Percentiles rank a stretch among this genome's conserved stretches.
These are phyloP conservation scores for Drosophila ercepeae DNA, from an alignment of 1,140 invertebrate species.

Conservation along the genomic window DNA sequence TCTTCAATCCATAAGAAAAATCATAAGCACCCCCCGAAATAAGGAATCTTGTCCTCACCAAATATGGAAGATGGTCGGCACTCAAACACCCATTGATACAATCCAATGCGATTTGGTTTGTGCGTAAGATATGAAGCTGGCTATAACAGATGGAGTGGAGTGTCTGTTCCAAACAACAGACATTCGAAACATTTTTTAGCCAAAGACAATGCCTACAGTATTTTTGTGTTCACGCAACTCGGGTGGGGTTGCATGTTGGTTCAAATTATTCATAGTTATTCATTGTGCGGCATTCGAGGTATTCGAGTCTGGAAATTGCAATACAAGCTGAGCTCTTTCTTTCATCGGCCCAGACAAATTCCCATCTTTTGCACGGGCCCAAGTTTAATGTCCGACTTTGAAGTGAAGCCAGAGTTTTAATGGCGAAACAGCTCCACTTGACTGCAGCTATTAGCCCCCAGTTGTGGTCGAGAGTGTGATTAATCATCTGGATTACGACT, in stretches of 20 bases:
- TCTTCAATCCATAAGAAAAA: background rate
- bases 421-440: conserved; percentile 49
- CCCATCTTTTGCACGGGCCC: conserved; percentile 60
- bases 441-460: conserved; percentile 52
- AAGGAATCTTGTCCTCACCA: background rate
- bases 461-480: conserved; percentile 21
- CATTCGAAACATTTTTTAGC: conserved; percentile 38
- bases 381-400: conserved; percentile 75
- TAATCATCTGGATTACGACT: conserved; percentile 39
- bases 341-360: conserved; percentile 52
- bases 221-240: conserved; percentile 63
- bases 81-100: background rate
- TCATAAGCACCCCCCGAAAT: background rate
- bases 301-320: conserved; percentile 71
- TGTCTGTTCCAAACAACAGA: background rate
- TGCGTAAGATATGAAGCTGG: background rate
- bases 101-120: background rate
- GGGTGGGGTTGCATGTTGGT: conserved; percentile 63
- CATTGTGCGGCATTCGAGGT: conserved; percentile 67
- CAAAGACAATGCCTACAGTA: conserved; percentile 5
- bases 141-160: conserved; percentile 1
- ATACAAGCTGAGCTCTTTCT: conserved; percentile 34
- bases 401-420: conserved; percentile 32
- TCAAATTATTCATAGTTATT: conserved; percentile 66
- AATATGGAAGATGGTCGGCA: background rate